These are phyloP conservation scores for Varanus salvator DNA, from an alignment of 2,113 vertebrate species.

Conservation along the genomic window DNA sequence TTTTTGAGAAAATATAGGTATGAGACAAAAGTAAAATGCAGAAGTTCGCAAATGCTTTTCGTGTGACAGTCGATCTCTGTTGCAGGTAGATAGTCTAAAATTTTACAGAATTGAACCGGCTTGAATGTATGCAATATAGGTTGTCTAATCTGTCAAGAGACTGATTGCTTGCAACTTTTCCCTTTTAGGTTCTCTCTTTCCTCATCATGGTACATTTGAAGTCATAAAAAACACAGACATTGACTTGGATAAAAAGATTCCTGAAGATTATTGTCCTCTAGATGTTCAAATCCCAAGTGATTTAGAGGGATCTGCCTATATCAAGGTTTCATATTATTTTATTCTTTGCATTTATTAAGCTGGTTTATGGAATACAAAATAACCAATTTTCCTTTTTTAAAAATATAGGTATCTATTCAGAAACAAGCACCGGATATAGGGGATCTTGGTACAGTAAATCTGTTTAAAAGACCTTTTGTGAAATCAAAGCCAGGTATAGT, in stretches of 20 bases:
- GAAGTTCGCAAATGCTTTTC: background rate
- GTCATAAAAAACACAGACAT: conserved; percentile 99
- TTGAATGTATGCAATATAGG: background rate
- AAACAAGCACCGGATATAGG: conserved; percentile 97
- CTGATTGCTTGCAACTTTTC: background rate
- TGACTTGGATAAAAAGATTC: conserved; percentile 96
- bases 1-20: background rate
- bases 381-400: background rate
- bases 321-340: conserved; percentile 83
- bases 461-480: conserved; percentile 86
- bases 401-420: conserved; percentile 93
- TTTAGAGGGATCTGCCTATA: conserved; percentile 95
- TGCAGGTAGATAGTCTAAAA: background rate
- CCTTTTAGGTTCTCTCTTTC: conserved; percentile 91
- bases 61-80: background rate
- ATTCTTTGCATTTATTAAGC: background rate
- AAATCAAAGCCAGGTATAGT: conserved; percentile 89
- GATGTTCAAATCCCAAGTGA: conserved; percentile 97
- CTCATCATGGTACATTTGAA: conserved; percentile 96
- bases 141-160: background rate
- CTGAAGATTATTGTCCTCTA: conserved; percentile 96
- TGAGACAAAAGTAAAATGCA: background rate
- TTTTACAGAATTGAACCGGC: background rate
- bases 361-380: background rate
- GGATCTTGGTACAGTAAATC: conserved; percentile 92